These are phyloP conservation scores for Agrochola lota DNA, from an alignment of 2,888 invertebrate genomes.

Conservation along the genomic window DNA sequence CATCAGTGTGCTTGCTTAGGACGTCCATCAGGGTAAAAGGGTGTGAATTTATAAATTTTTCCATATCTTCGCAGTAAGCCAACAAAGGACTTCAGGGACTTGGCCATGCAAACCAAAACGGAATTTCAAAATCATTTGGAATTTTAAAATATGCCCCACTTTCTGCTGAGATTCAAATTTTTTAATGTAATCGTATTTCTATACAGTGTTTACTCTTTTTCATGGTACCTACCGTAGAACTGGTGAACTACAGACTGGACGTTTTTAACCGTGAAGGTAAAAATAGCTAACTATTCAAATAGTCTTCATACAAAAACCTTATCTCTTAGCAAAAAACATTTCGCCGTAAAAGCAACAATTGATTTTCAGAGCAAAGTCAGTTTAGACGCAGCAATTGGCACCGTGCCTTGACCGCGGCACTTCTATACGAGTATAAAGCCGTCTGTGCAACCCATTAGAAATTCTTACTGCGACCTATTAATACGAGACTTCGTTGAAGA, in stretches of 20 bases:
- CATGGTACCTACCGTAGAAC: constrained; percentile 14
- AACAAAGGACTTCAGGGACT: constrained; percentile 47
- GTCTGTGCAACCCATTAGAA: constrained; percentile 48
- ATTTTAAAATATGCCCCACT: constrained; percentile 64
- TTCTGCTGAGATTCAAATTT: constrained; percentile 46
- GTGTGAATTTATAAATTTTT: constrained; percentile 39
- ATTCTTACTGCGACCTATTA: constrained; percentile 74
- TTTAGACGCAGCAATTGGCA: not conserved
- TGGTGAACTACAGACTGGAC: not conserved
- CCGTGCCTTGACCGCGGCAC: constrained; percentile 5
- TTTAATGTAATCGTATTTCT: constrained; percentile 32
- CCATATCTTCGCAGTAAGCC: constrained; percentile 37
- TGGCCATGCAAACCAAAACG: constrained; percentile 42
- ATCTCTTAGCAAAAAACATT: not conserved
- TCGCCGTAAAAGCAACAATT: constrained; percentile 10
- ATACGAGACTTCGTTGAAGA: constrained; percentile 61
- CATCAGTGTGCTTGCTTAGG: not conserved
- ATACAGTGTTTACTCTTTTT: constrained; percentile 39
- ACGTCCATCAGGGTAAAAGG: constrained; percentile 12
- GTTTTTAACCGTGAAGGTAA: not conserved
- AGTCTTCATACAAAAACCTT: constrained; percentile 1
- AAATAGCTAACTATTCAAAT: not conserved
- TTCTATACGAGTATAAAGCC: constrained; percentile 24
- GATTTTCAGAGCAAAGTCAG: constrained; percentile 17
- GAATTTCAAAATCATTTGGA: constrained; percentile 50